phyloP scores from a whole-genome alignment of 2,113 vertebrate genomes.

The Otocyon megalotis region DNA sequence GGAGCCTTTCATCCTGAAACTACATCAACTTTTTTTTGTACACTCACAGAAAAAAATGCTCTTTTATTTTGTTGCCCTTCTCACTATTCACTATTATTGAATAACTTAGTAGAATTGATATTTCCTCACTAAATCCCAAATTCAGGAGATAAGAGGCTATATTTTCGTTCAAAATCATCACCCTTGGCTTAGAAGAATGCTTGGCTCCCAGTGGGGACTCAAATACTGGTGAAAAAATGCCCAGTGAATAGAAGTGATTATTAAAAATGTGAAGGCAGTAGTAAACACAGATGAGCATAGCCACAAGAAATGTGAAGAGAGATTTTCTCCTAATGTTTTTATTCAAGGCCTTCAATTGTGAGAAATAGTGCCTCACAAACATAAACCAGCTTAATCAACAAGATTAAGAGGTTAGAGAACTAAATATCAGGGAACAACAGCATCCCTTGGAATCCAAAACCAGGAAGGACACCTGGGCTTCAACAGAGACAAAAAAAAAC shows the following conservation, averaged over 20 bases:
- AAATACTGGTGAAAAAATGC: neutral
- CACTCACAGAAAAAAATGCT: neutral
- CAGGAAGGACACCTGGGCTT: neutral
- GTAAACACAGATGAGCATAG: neutral
- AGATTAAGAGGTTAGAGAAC: neutral
- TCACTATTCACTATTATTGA: neutral
- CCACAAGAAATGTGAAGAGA: neutral
- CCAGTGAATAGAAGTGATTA: neutral
- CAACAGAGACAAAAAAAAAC: neutral
- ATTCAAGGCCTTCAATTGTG: neutral
- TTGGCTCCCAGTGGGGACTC: neutral
- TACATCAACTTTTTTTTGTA: neutral
- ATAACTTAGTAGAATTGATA: neutral
- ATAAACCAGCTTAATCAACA: neutral
- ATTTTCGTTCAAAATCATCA: neutral
- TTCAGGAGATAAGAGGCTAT: neutral
- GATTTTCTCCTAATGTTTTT: neutral
- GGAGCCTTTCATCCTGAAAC: neutral
- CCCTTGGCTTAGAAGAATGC: neutral
- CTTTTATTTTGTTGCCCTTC: neutral
- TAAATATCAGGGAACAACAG: neutral
- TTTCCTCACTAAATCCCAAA: neutral
- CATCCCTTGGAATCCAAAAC: neutral
- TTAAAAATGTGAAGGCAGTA: neutral
- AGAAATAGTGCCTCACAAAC: neutral